Conservation (phyloP, 2,888 invertebrate species). For the Idaea biselata region DNA sequence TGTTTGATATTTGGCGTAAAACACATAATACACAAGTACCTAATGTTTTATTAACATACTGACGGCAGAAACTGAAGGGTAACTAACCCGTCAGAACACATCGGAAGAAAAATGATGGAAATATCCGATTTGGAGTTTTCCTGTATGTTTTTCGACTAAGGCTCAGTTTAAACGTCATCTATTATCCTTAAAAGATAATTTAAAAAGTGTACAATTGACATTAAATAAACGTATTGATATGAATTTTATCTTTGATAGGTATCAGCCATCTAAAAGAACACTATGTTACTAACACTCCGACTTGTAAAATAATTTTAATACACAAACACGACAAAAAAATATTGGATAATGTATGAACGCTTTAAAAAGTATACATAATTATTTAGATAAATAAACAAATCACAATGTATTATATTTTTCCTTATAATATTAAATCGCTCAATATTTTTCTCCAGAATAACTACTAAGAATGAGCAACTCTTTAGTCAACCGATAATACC, state of each 20-base stretch:
- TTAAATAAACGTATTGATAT: not conserved
- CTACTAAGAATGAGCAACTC: constrained; percentile 7
- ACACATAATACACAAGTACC: not conserved
- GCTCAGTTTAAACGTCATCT: too few relatives aligned
- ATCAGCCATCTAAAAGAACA: too few relatives aligned
- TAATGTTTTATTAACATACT: not conserved
- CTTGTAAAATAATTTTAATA: not conserved
- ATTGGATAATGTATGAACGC: not conserved
- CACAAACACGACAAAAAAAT: not conserved
- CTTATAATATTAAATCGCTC: not conserved
- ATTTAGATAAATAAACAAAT: constrained; percentile 18
- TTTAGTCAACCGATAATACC: constrained; percentile 2
- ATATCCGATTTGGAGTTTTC: too few relatives aligned
- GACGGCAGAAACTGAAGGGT: not conserved
- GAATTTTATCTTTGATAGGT: not conserved
- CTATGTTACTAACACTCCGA: not conserved
- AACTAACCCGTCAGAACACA: too few relatives aligned
- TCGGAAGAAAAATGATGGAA: too few relatives aligned
- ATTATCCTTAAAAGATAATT: too few relatives aligned
- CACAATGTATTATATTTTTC: not conserved
- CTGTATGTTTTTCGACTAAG: too few relatives aligned
- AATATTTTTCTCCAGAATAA: not conserved
- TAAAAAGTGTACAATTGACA: too few relatives aligned
- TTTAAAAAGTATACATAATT: constrained; percentile 4
- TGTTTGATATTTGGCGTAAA: not conserved